These are phyloP conservation scores for Galleria mellonella DNA, from an alignment of 1,140 invertebrate species.

Conservation along the genomic window DNA sequence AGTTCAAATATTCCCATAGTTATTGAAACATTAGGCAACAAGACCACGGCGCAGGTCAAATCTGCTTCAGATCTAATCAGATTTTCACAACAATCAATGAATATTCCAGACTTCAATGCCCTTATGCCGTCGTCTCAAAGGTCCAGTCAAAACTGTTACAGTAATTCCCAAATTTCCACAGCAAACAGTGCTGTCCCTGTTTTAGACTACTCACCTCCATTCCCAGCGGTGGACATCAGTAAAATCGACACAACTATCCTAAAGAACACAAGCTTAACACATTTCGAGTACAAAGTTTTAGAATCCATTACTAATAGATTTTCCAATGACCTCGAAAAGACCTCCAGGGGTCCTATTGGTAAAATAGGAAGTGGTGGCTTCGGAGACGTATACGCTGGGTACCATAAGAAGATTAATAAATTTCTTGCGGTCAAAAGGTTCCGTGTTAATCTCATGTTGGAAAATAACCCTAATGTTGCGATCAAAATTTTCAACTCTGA, in stretches of 20 bases:
- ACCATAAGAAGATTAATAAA: constrained; percentile 49
- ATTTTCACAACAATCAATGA: constrained; percentile 17
- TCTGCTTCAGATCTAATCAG: constrained; percentile 20
- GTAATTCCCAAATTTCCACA: too few species aligned
- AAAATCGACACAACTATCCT: constrained; percentile 46
- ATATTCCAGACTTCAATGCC: constrained; percentile 25
- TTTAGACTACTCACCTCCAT: background rate
- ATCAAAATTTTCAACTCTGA: constrained; percentile 80
- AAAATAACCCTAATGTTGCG: constrained; percentile 53
- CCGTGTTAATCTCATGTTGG: constrained; percentile 59
- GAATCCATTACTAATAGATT: constrained; percentile 50
- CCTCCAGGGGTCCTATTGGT: constrained; percentile 35
- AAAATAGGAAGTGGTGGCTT: constrained; percentile 81
- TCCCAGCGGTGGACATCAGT: background rate
- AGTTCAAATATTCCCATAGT: constrained; percentile 1
- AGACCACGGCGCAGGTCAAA: constrained; percentile 11
- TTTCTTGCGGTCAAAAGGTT: constrained; percentile 78
- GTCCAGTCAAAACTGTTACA: background rate
- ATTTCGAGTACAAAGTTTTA: constrained; percentile 47
- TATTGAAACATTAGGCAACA: constrained; percentile 10
- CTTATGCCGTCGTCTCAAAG: constrained; percentile 15
- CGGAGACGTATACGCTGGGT: constrained; percentile 80
- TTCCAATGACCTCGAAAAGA: constrained; percentile 26
- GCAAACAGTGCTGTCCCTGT: background rate
- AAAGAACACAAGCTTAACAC: constrained; percentile 39